Evolutionary conservation across 2,113 vertebrate genomes (phyloP).

Genomic region (Varanus komodoensis): DNA sequence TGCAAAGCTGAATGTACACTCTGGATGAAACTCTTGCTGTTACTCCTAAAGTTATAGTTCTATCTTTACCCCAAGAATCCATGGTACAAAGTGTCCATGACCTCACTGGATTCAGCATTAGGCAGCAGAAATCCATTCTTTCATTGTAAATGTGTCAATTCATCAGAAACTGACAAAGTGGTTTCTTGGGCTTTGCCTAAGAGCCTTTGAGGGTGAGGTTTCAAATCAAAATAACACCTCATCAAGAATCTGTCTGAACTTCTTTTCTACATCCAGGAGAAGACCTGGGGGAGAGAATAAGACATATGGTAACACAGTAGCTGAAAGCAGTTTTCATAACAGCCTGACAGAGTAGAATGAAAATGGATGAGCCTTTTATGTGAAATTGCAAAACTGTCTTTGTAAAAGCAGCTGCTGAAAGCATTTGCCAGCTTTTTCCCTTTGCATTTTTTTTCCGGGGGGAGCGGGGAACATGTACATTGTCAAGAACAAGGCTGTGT

Average conservation of each 20-base stretch:
- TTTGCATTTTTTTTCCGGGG: background rate
- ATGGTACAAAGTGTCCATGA: background rate
- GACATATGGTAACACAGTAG: background rate
- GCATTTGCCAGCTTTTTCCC: background rate
- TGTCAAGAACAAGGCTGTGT: background rate
- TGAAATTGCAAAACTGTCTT: background rate
- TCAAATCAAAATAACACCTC: background rate
- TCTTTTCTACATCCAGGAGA: background rate
- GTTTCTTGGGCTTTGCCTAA: background rate
- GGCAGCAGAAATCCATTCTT: background rate
- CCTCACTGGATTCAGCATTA: background rate
- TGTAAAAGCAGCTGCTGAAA: constrained; percentile 14
- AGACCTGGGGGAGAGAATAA: background rate
- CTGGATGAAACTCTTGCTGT: background rate
- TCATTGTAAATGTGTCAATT: background rate
- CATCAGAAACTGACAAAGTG: background rate
- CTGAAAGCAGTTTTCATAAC: background rate
- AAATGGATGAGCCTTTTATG: constrained; percentile 3
- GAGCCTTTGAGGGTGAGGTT: background rate
- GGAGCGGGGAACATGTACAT: background rate
- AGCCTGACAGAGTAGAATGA: background rate
- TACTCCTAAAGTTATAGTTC: background rate
- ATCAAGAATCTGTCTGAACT: constrained; percentile 4
- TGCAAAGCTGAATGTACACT: background rate
- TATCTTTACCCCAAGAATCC: background rate